These are phyloP conservation scores for Actinemys pallida DNA, from an alignment of 2,113 vertebrate genomes.

Conservation along the genomic window DNA sequence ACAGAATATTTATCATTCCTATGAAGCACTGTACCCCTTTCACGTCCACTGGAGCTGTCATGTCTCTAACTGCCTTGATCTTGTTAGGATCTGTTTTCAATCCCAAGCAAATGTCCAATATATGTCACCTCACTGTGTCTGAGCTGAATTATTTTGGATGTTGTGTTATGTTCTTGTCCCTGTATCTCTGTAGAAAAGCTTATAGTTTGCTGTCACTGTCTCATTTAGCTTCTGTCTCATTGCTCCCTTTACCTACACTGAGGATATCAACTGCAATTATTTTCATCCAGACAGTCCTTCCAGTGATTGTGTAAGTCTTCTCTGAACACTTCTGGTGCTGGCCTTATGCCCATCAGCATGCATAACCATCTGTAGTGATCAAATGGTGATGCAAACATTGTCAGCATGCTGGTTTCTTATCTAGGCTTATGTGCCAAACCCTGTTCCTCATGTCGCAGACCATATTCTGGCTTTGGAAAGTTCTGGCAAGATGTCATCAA, in stretches of 20 bases:
- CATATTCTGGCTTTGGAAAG: neutral
- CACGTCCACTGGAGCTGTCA: neutral
- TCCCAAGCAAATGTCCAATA: neutral
- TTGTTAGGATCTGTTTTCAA: neutral
- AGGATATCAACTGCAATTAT: neutral
- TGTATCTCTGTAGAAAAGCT: neutral
- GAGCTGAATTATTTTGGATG: neutral
- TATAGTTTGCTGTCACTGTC: neutral
- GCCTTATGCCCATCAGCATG: neutral
- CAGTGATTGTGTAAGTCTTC: neutral
- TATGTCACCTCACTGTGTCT: neutral
- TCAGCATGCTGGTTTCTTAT: neutral
- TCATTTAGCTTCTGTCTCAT: no score
- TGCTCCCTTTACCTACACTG: neutral
- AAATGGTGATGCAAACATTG: neutral
- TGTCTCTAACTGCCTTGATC: neutral
- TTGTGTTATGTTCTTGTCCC: neutral
- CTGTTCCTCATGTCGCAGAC: neutral
- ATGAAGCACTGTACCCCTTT: neutral
- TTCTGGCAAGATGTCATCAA: no score
- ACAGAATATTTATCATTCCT: neutral
- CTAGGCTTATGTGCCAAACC: neutral
- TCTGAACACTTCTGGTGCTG: neutral
- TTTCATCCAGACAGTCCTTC: neutral
- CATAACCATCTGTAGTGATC: neutral